A percentile compares a stretch with the other conserved stretches of the same genome.
Conservation (phyloP, 2,888 invertebrate genomes). For the Eurytoma adleriae region DNA sequence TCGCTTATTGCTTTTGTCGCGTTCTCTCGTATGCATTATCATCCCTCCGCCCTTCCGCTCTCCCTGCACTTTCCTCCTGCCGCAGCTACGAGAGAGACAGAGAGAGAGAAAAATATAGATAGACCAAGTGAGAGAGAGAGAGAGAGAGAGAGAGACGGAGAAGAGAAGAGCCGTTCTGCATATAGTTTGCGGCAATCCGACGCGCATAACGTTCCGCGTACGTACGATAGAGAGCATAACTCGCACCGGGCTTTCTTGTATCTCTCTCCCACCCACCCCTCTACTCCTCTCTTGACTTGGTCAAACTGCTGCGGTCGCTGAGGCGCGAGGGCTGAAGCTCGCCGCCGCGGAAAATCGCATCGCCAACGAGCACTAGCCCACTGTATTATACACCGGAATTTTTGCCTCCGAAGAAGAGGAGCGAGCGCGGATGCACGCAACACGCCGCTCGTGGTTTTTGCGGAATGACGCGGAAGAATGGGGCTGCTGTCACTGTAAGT, state of each 20-base stretch:
- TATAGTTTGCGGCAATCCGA: slow-evolving; percentile 20
- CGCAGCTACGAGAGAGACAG: background rate
- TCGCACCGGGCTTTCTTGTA: background rate
- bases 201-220: background rate
- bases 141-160: background rate
- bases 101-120: too few relatives aligned
- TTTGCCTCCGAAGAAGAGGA: background rate
- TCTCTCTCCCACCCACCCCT: too few relatives aligned
- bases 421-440: too few relatives aligned
- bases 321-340: background rate
- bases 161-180: background rate
- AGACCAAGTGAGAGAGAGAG: background rate
- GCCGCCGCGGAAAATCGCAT: slow-evolving; percentile 7
- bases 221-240: slow-evolving; percentile 4
- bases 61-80: background rate
- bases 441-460: too few relatives aligned
- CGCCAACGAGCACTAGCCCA: background rate
- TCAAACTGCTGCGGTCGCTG: slow-evolving; percentile 8
- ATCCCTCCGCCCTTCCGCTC: background rate
- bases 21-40: slow-evolving; percentile 32
- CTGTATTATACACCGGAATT: background rate
- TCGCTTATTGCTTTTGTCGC: slow-evolving; percentile 37
- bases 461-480: too few relatives aligned
- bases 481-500: too few relatives aligned
- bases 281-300: background rate